Evolutionary conservation across 2,888 invertebrate species (phyloP), one percentile per base, ranked within the genome.

Genomic region (Patella pellucida): DNA sequence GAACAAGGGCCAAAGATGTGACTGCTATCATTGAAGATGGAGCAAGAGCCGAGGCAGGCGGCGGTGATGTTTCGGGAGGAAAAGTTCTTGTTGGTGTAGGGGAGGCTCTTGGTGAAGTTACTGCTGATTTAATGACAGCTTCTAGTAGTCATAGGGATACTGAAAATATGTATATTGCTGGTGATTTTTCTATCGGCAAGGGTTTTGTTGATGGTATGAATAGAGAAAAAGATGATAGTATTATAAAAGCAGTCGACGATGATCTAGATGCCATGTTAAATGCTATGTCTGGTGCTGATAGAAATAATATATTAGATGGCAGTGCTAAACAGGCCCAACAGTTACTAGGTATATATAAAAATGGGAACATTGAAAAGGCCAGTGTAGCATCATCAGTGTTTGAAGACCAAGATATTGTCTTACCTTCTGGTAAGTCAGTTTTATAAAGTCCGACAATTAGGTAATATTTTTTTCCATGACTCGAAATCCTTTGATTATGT

Each of bases 371-470:
- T 1, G 74, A 77, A 51, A 23, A 71, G 31, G 72, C 72, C 52
- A 80, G 78, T 62, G 52, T 78, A 50, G 74, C 78, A 5, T 74
- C 76, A 5, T 79, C 79, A 14, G 71, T 77, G 14, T 72, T 73
- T 12, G 68, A 72, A 23, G 76, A 80, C 56, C 76, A 81, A 52
- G 80, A 80, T 50, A 81, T 80, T 69, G 72, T 75, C 3, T 52
- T 79, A 27, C 79, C 78, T 3, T 76, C 74, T 77, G 79, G 79
- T 81, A 72, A 70, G 77, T 75, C 9, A 50, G 41, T 23, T 4
- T 7, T 16, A 23, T 16, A 50, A 31, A 31, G 31, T 31, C 31
- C 31, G 7, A 31, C 31, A 41, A 41, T 9, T 9, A 41, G 9
- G 9, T 41, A 41, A 41, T 9, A 41, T 41, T 41, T 41, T 41